phyloP scores from a whole-genome alignment of 1,140 invertebrate genomes.

The Trichonephila inaurata region DNA sequence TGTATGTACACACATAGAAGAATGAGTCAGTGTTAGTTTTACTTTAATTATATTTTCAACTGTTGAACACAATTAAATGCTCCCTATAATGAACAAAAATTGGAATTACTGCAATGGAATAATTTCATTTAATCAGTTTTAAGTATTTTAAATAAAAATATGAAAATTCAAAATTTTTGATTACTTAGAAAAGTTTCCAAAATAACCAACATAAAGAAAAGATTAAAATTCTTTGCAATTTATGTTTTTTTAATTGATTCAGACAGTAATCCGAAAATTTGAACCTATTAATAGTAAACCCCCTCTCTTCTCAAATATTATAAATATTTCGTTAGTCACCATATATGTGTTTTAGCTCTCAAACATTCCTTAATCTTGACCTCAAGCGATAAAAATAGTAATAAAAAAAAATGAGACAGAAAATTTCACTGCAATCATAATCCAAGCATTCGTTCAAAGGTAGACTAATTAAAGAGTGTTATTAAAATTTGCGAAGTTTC shows the following conservation, averaged over 20 bases:
- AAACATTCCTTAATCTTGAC: neutral
- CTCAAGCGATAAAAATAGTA: neutral
- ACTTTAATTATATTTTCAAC: too few species aligned
- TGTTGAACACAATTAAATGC: too few species aligned
- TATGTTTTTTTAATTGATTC: neutral
- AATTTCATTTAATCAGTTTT: neutral
- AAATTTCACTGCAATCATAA: neutral
- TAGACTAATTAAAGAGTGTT: slow-evolving; percentile 31
- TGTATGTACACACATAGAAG: too few species aligned
- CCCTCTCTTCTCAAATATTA: neutral
- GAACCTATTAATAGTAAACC: neutral
- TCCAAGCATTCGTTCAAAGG: neutral
- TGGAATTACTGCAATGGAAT: neutral
- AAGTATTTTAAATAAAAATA: neutral
- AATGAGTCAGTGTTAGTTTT: too few species aligned
- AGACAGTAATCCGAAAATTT: neutral
- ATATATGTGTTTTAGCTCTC: neutral
- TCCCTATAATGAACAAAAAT: neutral
- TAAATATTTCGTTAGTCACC: slow-evolving; percentile 8
- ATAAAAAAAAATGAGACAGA: neutral
- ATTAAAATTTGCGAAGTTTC: slow-evolving; percentile 36
- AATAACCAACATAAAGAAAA: neutral
- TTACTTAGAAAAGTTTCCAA: neutral
- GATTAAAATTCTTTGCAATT: neutral
- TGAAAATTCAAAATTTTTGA: neutral